Base-by-base conservation (phyloP, 2,888 invertebrate species). In the Brachyptera putata region DNA sequence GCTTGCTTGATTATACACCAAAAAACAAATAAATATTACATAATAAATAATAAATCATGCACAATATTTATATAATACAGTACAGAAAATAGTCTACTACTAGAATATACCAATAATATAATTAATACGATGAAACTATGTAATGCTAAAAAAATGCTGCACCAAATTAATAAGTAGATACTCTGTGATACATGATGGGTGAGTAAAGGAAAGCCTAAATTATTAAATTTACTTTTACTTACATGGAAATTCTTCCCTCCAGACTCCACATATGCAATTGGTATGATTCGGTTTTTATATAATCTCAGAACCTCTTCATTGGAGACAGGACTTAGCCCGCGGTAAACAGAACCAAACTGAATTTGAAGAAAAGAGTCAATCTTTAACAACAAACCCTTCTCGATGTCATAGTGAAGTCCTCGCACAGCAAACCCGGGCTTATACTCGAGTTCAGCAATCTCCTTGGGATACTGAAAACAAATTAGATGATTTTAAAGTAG, bases 381-480 rank as follows among this genome's bases (percentile, higher is more conserved):
- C 75, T 98, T 98, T 68, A 98, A 79, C 22, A 98, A 79, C 13
- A 96, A 77, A 2, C 97, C 95, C 76, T 95, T 94, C 75, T 93
- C 89, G 70, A 96, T 91, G 73, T 99, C 98, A 79, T 95, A 98
- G 76, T 98, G 98, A n/a, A 99, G 81, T 34, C 98, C 98, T 64
- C 98, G 83, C 1, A 97, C 92, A 14, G 96, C 95, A 81, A 95
- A 98, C 65, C 89, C 84, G n/a, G 94, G 91, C 71, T 88, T 86
- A 74, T 95, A 98, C 68, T 91, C 85, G 57, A 96, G 77, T 61
- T 85, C 79, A 50, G 81, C 75, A 67, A 98, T 89, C 68, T 84
- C 91, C 69, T 85, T 80, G 2, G 96, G 96, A 77, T 97, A 97
- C 92, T 96, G 76, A 58, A 46, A 46, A 13, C 5, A 30, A 11